Evolutionary conservation across 1,140 invertebrate genomes (phyloP).

Genomic region (Lycorma delicatula): DNA sequence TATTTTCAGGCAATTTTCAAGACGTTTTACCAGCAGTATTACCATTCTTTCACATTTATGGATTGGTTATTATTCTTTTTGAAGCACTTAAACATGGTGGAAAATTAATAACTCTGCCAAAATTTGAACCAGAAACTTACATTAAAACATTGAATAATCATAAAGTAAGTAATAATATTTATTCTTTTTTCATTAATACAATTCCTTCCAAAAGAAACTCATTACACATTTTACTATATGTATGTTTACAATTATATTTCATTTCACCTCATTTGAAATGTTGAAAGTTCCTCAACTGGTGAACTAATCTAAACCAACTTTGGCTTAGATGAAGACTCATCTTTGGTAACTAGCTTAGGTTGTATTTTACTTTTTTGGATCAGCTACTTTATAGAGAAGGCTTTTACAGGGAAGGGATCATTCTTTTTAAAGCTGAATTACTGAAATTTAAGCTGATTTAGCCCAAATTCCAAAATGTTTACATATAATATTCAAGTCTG

Average conservation of each 20-base stretch:
- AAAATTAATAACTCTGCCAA: constrained; percentile 61
- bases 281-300: too few relatives aligned
- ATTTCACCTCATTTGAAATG: too few relatives aligned
- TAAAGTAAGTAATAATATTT: constrained; percentile 41
- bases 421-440: too few relatives aligned
- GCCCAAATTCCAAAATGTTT: too few relatives aligned
- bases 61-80: constrained; percentile 48
- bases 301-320: too few relatives aligned
- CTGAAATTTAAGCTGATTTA: too few relatives aligned
- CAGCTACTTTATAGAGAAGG: too few relatives aligned
- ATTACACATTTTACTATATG: neutral
- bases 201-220: neutral
- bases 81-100: constrained; percentile 50
- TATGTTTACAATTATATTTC: constrained; percentile 5
- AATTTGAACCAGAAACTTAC: constrained; percentile 59
- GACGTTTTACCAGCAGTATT: constrained; percentile 52
- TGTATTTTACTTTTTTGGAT: too few relatives aligned
- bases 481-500: too few relatives aligned
- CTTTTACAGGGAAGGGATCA: too few relatives aligned
- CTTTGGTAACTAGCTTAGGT: too few relatives aligned
- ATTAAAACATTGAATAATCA: constrained; percentile 46
- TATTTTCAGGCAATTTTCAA: constrained; percentile 41
- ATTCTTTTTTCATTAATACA: neutral
- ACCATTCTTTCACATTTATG: constrained; percentile 83
- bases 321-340: too few relatives aligned